Evolutionary conservation across 2,888 invertebrate species (phyloP).

Genomic region (Drosophila prostipennis): DNA sequence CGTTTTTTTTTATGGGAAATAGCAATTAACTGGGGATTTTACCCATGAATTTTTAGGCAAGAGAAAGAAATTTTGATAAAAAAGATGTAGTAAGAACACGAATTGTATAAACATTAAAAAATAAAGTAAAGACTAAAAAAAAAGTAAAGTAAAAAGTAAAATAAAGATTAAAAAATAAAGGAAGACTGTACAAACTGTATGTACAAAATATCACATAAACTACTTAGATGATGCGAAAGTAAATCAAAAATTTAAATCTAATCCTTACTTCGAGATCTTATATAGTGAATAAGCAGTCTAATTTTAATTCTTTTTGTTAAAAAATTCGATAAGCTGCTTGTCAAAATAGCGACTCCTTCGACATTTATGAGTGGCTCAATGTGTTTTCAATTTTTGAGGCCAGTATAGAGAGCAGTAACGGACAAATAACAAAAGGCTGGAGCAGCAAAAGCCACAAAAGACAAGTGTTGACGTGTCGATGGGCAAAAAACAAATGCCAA

Average conservation of each 20-base stretch:
- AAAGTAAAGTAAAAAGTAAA: too few relatives aligned
- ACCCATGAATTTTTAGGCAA: neutral
- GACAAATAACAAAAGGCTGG: conserved; percentile 39
- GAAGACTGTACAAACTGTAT: too few relatives aligned
- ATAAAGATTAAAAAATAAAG: too few relatives aligned
- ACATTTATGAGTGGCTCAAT: conserved; percentile 42
- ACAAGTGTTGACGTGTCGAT: conserved; percentile 34
- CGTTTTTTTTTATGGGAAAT: conserved; percentile 20
- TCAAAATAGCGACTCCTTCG: conserved; percentile 6
- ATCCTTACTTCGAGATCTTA: too few relatives aligned
- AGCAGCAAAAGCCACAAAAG: conserved; percentile 54
- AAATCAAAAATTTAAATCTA: too few relatives aligned
- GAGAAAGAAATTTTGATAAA: neutral
- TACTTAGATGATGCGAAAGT: too few relatives aligned
- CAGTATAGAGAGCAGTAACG: conserved; percentile 10
- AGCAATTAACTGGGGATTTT: conserved; percentile 9
- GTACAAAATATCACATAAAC: too few relatives aligned
- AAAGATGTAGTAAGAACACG: neutral
- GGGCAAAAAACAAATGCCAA: conserved; percentile 42
- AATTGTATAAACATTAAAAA: neutral
- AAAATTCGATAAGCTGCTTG: neutral
- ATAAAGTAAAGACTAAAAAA: too few relatives aligned
- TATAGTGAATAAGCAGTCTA: too few relatives aligned
- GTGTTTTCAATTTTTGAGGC: neutral
- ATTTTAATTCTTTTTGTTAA: neutral